Evolutionary conservation across 2,888 invertebrate genomes (phyloP).

Genomic region (Druceiella hillmani): DNA sequence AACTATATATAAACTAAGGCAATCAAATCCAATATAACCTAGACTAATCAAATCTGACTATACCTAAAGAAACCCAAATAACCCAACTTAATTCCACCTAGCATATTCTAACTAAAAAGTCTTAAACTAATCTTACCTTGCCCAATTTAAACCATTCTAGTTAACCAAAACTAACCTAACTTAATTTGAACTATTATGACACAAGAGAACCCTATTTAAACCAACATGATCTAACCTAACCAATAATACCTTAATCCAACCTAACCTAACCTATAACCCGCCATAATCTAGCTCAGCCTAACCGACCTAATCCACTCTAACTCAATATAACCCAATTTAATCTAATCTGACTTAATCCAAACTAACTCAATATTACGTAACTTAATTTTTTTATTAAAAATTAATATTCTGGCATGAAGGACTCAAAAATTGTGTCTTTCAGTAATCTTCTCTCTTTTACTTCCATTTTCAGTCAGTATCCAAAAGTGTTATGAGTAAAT

Average conservation of each 20-base stretch:
- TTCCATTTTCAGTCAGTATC: too few relatives aligned
- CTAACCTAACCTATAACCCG: conserved; percentile 25
- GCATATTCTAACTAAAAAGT: conserved; percentile 22
- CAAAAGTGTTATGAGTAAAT: too few relatives aligned
- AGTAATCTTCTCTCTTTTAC: too few relatives aligned
- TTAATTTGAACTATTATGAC: conserved; percentile 21
- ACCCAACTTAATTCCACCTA: conserved; percentile 9
- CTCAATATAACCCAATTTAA: conserved; percentile 10
- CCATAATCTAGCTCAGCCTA: conserved; percentile 9
- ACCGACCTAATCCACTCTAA: conserved; percentile 10
- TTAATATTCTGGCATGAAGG: too few relatives aligned
- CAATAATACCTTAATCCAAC: conserved; percentile 25
- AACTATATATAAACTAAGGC: conserved; percentile 22
- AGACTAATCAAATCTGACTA: conserved; percentile 19
- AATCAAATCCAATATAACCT: conserved; percentile 20
- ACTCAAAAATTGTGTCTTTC: too few relatives aligned
- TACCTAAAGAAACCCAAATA: too few relatives aligned
- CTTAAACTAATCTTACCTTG: conserved; percentile 24
- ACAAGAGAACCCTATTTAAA: conserved; percentile 20
- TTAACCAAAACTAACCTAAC: conserved; percentile 22
- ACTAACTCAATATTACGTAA: conserved; percentile 7
- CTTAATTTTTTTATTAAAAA: too few relatives aligned
- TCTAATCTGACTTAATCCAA: conserved; percentile 11
- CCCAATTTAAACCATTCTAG: conserved; percentile 24
- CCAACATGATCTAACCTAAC: conserved; percentile 25